Evolutionary conservation across 2,888 invertebrate species (phyloP), one percentile per base, ranked within the genome.

Genomic region (Acrocyrtus sp.): DNA sequence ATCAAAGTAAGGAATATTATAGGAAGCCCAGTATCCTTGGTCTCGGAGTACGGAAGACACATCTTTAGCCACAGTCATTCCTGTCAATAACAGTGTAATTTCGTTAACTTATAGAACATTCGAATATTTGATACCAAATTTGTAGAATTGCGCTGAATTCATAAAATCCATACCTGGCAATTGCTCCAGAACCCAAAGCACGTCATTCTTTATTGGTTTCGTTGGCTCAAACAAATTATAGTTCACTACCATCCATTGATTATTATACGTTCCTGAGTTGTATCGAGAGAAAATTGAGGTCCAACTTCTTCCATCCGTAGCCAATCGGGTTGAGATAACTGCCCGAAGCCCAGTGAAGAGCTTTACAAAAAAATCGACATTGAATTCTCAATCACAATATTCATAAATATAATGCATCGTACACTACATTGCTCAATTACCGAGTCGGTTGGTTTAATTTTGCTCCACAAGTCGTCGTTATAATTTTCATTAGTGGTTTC

Each of bases 171-270:
- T 82, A 6, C 86, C 88, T 0, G 91, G 90, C 29, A 91, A 85
- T 82, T 96, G 96, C 83, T 96, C 96, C 2, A 92, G 85, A 45
- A 95, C 87, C 87, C 90, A 91, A 8, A 91, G 85, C 29, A 90
- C 83, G 3, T 88, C 88, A 22, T 83, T 78, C 39, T 79, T 62
- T 29, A 85, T 81, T 0, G 82, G 80, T 43, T 79, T 77, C 1
- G 73, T 8, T 1, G 88, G 87, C 45, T 81, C 84, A 83, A 91
- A 91, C 80, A 87, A 86, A 57, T 88, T 89, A 82, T 90, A 90
- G 83, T 94, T 92, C 0, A 94, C 87, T 4, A 92, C 87, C 80
- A 94, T 88, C 95, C 95, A 96, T 83, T 96, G 94, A 82, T 94
- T 93, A 83, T 91, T 91, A 72, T 92, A 92, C 48, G 93, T 93